Evolutionary conservation across 2,113 vertebrate species (phyloP).

Genomic region (Xenopus borealis): DNA sequence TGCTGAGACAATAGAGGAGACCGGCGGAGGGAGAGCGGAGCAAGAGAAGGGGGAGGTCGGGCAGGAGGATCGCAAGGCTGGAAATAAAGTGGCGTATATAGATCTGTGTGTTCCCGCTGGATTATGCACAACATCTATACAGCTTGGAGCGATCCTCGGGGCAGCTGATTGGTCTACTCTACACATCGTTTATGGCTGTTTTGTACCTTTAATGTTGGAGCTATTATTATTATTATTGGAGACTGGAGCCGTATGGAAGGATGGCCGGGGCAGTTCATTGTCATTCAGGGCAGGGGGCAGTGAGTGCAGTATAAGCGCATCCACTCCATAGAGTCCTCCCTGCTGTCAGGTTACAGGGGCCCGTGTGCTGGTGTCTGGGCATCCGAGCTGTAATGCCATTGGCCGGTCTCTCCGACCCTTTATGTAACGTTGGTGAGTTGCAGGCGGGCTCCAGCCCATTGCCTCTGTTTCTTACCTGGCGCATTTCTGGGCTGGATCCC

Average conservation of each 20-base stretch:
- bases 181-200: background rate
- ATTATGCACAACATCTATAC: constrained; percentile 6
- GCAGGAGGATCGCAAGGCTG: background rate
- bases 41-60: constrained; percentile 33
- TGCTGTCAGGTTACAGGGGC: background rate
- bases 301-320: constrained; percentile 5
- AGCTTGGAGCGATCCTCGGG: no score
- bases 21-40: constrained; percentile 27
- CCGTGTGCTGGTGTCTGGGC: no score
- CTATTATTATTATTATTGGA: background rate
- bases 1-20: constrained; percentile 43
- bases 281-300: background rate
- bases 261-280: constrained; percentile 11
- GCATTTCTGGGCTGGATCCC: no score
- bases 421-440: background rate
- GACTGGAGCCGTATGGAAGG: constrained; percentile 11
- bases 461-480: no score
- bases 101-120: constrained; percentile 6
- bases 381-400: background rate
- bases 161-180: constrained; percentile 3
- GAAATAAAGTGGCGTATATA: background rate
- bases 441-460: no score
- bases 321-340: background rate
- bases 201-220: background rate
- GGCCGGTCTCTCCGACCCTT: background rate